Evolutionary conservation across 2,113 vertebrate species (phyloP).

Genomic region (Syngnathoides biaculeatus): DNA sequence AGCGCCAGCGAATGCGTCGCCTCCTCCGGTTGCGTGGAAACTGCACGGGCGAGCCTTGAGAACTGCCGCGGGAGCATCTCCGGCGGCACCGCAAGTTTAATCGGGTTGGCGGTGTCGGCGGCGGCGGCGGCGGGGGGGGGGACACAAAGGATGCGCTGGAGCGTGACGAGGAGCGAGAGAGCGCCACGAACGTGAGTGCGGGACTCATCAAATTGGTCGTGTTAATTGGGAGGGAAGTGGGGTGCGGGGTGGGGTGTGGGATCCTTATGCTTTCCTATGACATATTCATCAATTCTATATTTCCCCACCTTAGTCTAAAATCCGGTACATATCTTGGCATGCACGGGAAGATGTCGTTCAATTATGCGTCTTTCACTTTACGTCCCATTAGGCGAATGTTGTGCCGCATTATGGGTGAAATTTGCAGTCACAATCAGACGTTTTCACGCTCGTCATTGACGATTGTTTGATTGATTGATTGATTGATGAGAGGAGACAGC

Average conservation of each 20-base stretch:
- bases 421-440: neutral
- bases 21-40: constrained; percentile 68
- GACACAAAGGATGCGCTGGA: constrained; percentile 11
- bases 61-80: constrained; percentile 33
- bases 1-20: constrained; percentile 35
- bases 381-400: neutral
- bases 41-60: constrained; percentile 33
- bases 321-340: neutral
- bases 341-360: neutral
- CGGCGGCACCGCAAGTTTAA: constrained; percentile 38
- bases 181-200: constrained; percentile 52
- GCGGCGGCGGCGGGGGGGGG: too few species aligned
- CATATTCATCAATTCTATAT: neutral
- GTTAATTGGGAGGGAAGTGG: too few species aligned
- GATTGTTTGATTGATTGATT: too few species aligned
- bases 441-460: neutral
- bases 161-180: constrained; percentile 45
- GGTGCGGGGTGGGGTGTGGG: too few species aligned
- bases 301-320: neutral
- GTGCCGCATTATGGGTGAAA: neutral
- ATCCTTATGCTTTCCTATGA: neutral
- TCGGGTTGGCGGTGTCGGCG: too few species aligned
- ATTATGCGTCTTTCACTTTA: neutral
- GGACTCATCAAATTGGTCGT: neutral
- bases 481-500: neutral